These are phyloP conservation scores for Anastatus disparis DNA, from an alignment of 1,140 invertebrate genomes.

Conservation along the genomic window DNA sequence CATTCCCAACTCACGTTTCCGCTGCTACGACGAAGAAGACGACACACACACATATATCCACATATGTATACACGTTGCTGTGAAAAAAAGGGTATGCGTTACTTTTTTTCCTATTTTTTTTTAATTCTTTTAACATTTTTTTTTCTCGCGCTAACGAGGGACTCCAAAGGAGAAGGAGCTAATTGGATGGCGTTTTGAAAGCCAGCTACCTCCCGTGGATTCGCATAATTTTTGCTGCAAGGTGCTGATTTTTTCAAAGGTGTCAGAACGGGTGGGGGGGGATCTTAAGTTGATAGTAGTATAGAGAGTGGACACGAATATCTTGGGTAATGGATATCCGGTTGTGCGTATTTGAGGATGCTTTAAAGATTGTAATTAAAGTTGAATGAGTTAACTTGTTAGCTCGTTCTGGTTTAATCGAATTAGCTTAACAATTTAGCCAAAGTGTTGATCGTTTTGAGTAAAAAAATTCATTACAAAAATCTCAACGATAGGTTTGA, in stretches of 20 bases:
- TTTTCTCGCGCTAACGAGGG: constrained; percentile 22
- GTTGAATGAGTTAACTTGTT: no score
- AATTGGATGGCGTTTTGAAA: constrained; percentile 16
- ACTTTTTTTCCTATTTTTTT: neutral
- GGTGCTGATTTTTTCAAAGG: no score
- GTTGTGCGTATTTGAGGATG: neutral
- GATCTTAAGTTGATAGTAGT: no score
- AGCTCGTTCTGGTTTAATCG: constrained; percentile 11
- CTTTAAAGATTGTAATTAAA: no score
- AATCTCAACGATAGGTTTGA: no score
- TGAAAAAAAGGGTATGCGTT: neutral
- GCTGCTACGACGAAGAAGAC: neutral
- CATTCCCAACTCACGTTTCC: constrained; percentile 23
- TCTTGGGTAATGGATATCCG: constrained; percentile 12
- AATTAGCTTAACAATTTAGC: no score
- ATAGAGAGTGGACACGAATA: no score
- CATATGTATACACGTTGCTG: neutral
- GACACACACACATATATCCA: no score
- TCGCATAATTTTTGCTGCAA: constrained; percentile 23
- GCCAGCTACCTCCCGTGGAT: constrained; percentile 4
- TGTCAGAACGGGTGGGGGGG: no score
- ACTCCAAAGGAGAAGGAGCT: constrained; percentile 4
- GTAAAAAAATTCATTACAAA: no score
- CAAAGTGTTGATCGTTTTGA: neutral
- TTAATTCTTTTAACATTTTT: no score